These are phyloP conservation scores for Saimiri boliviensis DNA, from an alignment of 2,113 vertebrate species.

Conservation along the genomic window DNA sequence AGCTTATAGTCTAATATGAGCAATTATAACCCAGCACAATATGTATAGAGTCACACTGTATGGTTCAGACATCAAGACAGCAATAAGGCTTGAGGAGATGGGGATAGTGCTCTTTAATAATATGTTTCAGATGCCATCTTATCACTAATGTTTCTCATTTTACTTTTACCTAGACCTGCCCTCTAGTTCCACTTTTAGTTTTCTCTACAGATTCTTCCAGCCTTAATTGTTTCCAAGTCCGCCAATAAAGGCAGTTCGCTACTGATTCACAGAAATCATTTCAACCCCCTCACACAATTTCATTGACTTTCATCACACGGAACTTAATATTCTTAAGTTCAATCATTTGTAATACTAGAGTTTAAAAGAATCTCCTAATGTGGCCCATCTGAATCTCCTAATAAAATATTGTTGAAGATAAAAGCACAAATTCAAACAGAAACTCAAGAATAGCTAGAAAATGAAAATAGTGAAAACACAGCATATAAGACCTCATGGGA, in stretches of 20 bases:
- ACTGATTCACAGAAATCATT: not conserved
- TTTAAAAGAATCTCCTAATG: not conserved
- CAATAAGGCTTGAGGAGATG: not conserved
- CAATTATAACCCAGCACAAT: not conserved
- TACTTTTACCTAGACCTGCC: not conserved
- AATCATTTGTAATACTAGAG: not conserved
- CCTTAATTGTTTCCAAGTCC: not conserved
- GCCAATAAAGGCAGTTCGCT: not conserved
- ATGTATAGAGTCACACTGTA: not conserved
- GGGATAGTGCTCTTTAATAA: not conserved
- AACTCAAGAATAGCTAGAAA: not conserved
- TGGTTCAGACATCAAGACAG: not conserved
- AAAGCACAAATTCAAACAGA: constrained; percentile 19
- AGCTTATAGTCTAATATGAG: not conserved
- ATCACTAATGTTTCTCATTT: not conserved
- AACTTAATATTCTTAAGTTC: not conserved
- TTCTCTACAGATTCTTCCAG: not conserved
- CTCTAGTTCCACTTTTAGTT: not conserved
- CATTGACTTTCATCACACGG: not conserved
- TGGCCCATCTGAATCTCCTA: not conserved
- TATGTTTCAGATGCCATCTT: not conserved
- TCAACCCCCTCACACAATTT: not conserved
- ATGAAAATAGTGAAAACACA: not conserved
- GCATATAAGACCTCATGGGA: not conserved
- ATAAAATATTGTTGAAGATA: not conserved